Evolutionary conservation across 37 sponge, comb jelly and placozoan species (phyloP).

Genomic region (Cliona cf. orientalis): DNA sequence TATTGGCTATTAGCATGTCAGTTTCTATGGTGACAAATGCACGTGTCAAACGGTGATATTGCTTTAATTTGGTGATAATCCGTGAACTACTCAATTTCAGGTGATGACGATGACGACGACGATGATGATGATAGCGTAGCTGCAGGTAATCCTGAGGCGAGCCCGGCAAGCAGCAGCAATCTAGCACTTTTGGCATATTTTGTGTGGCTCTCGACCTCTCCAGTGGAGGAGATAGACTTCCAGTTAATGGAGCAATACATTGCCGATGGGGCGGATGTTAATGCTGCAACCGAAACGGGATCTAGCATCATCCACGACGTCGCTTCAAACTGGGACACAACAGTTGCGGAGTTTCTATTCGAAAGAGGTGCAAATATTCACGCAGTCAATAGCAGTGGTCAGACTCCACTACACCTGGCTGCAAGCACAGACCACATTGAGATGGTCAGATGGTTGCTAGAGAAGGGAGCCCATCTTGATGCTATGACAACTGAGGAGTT

Average conservation of each 20-base stretch:
- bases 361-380: constrained; percentile 42
- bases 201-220: not conserved
- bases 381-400: constrained; percentile 31
- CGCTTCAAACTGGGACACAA: constrained; percentile 41
- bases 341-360: constrained; percentile 38
- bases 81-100: too few species aligned
- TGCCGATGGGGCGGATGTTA: constrained; percentile 49
- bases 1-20: too few species aligned
- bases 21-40: too few species aligned
- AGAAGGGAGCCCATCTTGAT: constrained; percentile 42
- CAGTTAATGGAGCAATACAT: constrained; percentile 29
- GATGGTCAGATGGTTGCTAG: constrained; percentile 55
- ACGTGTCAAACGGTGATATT: too few species aligned
- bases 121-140: too few species aligned
- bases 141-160: too few species aligned
- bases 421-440: constrained; percentile 42
- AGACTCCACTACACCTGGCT: constrained; percentile 72
- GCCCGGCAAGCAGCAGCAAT: too few species aligned
- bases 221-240: constrained; percentile 31
- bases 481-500: constrained; percentile 40
- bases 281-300: constrained; percentile 19
- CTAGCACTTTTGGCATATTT: not conserved
- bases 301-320: constrained; percentile 52
- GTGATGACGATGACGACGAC: too few species aligned
- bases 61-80: too few species aligned